phyloP scores from a whole-genome alignment of 2,888 invertebrate genomes.

The Caenorhabditis macrosperma region DNA sequence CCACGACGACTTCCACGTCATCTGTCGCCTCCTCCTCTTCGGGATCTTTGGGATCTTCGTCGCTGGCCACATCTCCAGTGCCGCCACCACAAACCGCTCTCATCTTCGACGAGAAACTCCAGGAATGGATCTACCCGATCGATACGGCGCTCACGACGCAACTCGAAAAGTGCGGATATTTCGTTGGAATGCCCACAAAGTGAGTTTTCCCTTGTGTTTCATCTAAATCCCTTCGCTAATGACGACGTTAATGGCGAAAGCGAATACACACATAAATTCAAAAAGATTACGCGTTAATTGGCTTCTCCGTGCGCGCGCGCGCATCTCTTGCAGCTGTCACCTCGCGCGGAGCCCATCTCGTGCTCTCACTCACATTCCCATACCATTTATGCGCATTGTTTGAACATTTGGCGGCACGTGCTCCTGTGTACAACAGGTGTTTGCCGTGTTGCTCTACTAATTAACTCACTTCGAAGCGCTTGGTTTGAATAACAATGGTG shows the following conservation, averaged over 20 bases:
- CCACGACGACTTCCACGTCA: slow-evolving; percentile 33
- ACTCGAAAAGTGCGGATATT: slow-evolving; percentile 65
- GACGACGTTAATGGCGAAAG: too few relatives aligned
- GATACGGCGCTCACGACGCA: slow-evolving; percentile 57
- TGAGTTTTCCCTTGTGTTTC: too few relatives aligned
- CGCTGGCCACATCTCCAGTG: slow-evolving; percentile 32
- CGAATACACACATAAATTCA: neutral
- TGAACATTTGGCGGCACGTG: too few relatives aligned
- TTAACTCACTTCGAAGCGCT: too few relatives aligned
- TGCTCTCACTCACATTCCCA: neutral
- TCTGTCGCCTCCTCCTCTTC: slow-evolving; percentile 36
- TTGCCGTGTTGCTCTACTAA: too few relatives aligned
- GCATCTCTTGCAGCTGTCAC: neutral
- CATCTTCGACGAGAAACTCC: slow-evolving; percentile 62
- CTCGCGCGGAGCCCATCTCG: neutral
- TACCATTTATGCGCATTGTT: too few relatives aligned
- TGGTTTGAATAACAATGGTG: too few relatives aligned
- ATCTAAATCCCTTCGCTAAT: too few relatives aligned
- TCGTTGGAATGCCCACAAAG: slow-evolving; percentile 64
- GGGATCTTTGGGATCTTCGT: slow-evolving; percentile 19
- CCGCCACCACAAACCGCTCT: slow-evolving; percentile 30
- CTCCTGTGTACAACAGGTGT: too few relatives aligned
- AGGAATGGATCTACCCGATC: slow-evolving; percentile 64
- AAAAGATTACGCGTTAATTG: neutral
- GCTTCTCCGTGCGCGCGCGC: neutral